phyloP scores from a whole-genome alignment of 2,888 invertebrate genomes.

The Mythimna lalbum region DNA sequence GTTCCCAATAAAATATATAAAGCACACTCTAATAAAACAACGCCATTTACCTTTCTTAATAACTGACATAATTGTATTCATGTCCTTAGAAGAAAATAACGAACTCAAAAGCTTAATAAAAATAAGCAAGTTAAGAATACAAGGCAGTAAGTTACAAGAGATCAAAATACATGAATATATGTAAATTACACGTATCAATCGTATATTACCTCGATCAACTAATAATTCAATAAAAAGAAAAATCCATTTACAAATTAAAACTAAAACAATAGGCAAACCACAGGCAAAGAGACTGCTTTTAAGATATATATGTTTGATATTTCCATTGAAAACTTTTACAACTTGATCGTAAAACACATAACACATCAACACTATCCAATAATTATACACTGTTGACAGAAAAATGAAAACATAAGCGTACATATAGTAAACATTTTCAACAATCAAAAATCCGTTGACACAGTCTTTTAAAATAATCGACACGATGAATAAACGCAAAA shows the following conservation, averaged over 20 bases:
- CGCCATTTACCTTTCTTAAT: conserved; percentile 10
- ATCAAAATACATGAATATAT: background rate
- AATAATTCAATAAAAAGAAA: conserved; percentile 7
- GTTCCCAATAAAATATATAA: conserved; percentile 27
- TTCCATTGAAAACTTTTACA: conserved; percentile 27
- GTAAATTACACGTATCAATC: background rate
- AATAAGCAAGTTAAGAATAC: conserved; percentile 15
- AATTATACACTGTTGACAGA: conserved; percentile 8
- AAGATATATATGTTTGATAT: conserved; percentile 22
- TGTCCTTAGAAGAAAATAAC: background rate
- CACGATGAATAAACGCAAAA: conserved; percentile 11
- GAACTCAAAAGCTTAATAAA: conserved; percentile 22
- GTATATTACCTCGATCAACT: background rate
- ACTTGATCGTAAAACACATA: conserved; percentile 27
- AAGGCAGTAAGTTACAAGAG: background rate
- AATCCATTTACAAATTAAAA: background rate
- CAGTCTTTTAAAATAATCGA: conserved; percentile 9
- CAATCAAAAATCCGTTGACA: background rate
- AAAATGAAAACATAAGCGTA: conserved; percentile 26
- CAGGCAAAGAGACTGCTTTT: conserved; percentile 31
- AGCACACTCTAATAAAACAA: background rate
- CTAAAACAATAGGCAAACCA: conserved; percentile 4
- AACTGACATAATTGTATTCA: background rate
- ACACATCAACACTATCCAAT: conserved; percentile 37
- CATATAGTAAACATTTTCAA: conserved; percentile 2